Evolutionary conservation across 2,888 invertebrate species (phyloP).

Genomic region (Molorchus minor): DNA sequence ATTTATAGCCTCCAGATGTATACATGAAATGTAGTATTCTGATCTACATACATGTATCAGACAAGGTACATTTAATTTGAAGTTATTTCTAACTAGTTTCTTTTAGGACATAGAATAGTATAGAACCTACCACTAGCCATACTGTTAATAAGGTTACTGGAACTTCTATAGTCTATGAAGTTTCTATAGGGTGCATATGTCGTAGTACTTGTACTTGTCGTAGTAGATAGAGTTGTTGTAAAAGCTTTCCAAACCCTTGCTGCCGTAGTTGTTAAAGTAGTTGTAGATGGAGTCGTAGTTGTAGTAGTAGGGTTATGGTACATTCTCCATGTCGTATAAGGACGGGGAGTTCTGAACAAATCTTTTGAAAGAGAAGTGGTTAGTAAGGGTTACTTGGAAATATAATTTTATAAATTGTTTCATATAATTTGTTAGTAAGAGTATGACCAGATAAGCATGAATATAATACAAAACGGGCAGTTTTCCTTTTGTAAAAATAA

Average conservation of each 20-base stretch:
- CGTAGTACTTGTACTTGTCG: conserved; percentile 30
- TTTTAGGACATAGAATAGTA: no score
- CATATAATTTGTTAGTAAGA: conserved; percentile 22
- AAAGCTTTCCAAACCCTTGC: conserved; percentile 57
- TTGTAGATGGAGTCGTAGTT: conserved; percentile 39
- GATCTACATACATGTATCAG: no score
- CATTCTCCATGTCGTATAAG: conserved; percentile 47
- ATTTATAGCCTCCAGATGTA: not conserved
- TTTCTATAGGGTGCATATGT: conserved; percentile 44
- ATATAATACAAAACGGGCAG: no score
- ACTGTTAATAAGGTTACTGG: conserved; percentile 56
- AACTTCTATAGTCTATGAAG: conserved; percentile 61
- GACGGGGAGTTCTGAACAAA: conserved; percentile 56
- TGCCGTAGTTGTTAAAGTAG: conserved; percentile 49
- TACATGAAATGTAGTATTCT: no score
- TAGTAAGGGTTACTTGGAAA: not conserved
- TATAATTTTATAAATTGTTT: conserved; percentile 32
- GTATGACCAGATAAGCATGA: no score
- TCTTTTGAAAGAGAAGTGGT: conserved; percentile 36
- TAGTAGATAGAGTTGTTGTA: conserved; percentile 56
- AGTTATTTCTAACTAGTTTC: no score
- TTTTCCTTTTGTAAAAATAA: no score
- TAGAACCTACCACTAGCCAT: conserved; percentile 56
- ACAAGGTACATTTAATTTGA: no score
- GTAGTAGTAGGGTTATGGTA: conserved; percentile 48